Conservation (phyloP, 2,113 vertebrate species). For the Onychostoma macrolepis region DNA sequence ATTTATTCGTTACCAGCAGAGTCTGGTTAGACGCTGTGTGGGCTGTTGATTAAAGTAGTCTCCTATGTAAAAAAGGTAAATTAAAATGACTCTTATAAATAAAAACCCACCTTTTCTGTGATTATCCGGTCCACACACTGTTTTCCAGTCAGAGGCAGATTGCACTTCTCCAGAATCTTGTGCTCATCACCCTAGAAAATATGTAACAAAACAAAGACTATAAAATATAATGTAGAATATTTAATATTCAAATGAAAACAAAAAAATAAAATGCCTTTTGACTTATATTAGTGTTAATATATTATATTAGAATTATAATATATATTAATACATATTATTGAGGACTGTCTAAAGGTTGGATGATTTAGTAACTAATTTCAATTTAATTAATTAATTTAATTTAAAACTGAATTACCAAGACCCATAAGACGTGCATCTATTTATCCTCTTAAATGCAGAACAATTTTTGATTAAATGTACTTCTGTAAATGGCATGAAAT, state of each 20-base stretch:
- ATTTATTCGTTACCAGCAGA: neutral
- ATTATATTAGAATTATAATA: too few relatives aligned
- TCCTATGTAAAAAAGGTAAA: constrained; percentile 6
- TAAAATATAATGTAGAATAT: neutral
- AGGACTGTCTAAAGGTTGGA: too few relatives aligned
- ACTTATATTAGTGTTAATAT: too few relatives aligned
- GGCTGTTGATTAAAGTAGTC: neutral
- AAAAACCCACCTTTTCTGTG: constrained; percentile 89
- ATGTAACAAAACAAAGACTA: neutral
- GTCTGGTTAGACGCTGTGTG: neutral
- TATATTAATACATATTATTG: too few relatives aligned
- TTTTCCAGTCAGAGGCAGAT: constrained; percentile 91
- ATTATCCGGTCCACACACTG: constrained; percentile 96
- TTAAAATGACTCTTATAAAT: neutral
- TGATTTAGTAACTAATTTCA: too few relatives aligned
- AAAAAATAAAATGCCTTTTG: too few relatives aligned
- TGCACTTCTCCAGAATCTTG: constrained; percentile 95
- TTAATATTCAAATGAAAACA: too few relatives aligned
- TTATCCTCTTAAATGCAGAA: too few relatives aligned
- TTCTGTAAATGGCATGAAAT: neutral
- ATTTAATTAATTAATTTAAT: too few relatives aligned
- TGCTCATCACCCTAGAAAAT: constrained; percentile 86
- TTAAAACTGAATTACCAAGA: too few relatives aligned
- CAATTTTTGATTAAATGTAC: neutral
- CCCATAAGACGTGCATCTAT: too few relatives aligned